Conservation (phyloP, 2,797 vertebrate species). For the Hylomyscus alleni region DNA sequence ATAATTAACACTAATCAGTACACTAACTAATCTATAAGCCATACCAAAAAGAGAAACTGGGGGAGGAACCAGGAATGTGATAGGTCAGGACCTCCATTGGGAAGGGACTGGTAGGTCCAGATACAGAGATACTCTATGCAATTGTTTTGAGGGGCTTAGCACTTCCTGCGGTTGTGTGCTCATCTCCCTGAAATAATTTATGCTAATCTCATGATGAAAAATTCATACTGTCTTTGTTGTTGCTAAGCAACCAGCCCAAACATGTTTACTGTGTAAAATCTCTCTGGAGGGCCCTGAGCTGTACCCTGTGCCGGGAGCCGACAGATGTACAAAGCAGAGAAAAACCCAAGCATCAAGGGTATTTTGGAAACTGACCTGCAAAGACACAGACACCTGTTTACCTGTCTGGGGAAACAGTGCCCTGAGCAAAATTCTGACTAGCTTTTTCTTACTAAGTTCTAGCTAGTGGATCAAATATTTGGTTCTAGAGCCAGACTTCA, state of each 20-base stretch:
- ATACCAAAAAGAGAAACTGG: not conserved
- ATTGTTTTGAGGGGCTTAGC: slow-evolving; percentile 71
- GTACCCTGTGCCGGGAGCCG: not conserved
- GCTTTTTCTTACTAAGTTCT: not conserved
- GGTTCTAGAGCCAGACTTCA: not conserved
- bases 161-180: slow-evolving; percentile 73
- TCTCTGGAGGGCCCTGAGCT: slow-evolving; percentile 47
- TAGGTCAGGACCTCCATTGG: not conserved
- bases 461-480: not conserved
- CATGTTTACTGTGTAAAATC: slow-evolving; percentile 77
- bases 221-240: slow-evolving; percentile 76
- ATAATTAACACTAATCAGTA: not conserved
- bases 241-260: slow-evolving; percentile 85
- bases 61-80: not conserved
- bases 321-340: not conserved
- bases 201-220: slow-evolving; percentile 75
- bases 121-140: accelerated
- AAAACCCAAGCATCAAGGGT: not conserved
- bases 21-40: not conserved
- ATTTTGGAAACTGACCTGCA: not conserved
- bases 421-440: not conserved
- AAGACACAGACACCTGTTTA: not conserved
- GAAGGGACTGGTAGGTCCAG: not conserved
- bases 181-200: slow-evolving; percentile 78
- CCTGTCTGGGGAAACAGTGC: not conserved